Evolutionary conservation across 2,797 vertebrate genomes (phyloP), one percentile per base, ranked within the genome.

Genomic region (Siniperca obscura): DNA sequence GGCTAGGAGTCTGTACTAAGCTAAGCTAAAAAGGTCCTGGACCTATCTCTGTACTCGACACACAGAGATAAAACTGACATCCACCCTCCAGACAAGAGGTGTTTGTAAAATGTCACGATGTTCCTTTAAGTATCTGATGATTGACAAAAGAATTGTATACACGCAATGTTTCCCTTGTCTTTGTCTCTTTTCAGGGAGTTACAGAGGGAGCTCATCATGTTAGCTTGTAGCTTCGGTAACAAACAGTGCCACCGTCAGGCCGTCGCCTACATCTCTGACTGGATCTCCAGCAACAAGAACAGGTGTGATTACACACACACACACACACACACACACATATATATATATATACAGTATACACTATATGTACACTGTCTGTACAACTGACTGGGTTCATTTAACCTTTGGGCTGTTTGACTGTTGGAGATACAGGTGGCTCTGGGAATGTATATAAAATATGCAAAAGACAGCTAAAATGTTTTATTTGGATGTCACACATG

Each of bases 241-340:
- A 99, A 98, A 34, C 97, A 98, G 86, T 99, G 98, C 90, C 98
- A 99, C 88, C 96, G 97, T 2, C 97, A 99, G 91, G 98, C 98
- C 2, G 96, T 98, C 4, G 95, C 97, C 0, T 96, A 98, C 78
- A 98, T 99, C 94, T 99, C 98, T 0, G 98, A 99, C 62, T 99
- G 98, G 98, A 99, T 99, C 94, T 98, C 98, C 82, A 99, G 98
- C 95, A 99, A 99, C 87, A 97, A 97, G 88, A 99, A 99, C 95
- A 95, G 98, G 98, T 99, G 92, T 64, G 50, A 3, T 27, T 0
- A 72, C 44, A 30, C 69, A 67, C 38, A 34, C 22, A 57, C 12
- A 74, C 36, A 71, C 40, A 61, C 19, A 68, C 64, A 70, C 30
- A 64, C 40, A 50, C n/a, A 69, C 19, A 27, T 27, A 27, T 27